A percentile compares a stretch with the other conserved stretches of the same genome.
Conservation (phyloP, 2,797 vertebrate genomes). For the Paguma larvata region DNA sequence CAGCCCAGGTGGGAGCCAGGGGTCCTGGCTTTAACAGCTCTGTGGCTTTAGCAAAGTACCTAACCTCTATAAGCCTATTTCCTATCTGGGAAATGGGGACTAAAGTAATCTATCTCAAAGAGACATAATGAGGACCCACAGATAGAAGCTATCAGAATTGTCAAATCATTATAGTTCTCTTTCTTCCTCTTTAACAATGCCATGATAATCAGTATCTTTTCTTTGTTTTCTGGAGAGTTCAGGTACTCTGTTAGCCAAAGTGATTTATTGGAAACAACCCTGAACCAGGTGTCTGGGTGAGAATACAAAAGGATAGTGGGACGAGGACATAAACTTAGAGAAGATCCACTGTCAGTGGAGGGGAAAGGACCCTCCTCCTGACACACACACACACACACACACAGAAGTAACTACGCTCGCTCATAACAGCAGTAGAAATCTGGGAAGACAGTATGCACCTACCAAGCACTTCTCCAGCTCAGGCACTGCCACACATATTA, state of each 20-base stretch:
- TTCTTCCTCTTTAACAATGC: constrained; percentile 29
- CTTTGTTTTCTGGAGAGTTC: not conserved
- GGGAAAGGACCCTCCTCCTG: not conserved
- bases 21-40: not conserved
- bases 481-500: not conserved
- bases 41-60: not conserved
- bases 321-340: not conserved
- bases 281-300: not conserved
- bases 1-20: not conserved
- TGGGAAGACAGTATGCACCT: not conserved
- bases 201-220: not conserved
- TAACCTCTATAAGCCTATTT: not conserved
- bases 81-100: not conserved
- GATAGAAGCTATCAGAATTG: not conserved
- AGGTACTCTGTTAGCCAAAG: not conserved
- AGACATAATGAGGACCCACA: not conserved
- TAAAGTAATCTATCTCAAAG: not conserved
- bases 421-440: not conserved
- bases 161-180: not conserved
- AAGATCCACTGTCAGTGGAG: not conserved
- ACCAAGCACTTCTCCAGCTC: not conserved
- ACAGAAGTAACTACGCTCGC: not conserved
- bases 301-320: constrained; percentile 17
- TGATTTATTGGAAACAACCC: not conserved
- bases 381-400: no score